These are phyloP conservation scores for Solea solea DNA, from an alignment of 2,113 vertebrate genomes.

Conservation along the genomic window DNA sequence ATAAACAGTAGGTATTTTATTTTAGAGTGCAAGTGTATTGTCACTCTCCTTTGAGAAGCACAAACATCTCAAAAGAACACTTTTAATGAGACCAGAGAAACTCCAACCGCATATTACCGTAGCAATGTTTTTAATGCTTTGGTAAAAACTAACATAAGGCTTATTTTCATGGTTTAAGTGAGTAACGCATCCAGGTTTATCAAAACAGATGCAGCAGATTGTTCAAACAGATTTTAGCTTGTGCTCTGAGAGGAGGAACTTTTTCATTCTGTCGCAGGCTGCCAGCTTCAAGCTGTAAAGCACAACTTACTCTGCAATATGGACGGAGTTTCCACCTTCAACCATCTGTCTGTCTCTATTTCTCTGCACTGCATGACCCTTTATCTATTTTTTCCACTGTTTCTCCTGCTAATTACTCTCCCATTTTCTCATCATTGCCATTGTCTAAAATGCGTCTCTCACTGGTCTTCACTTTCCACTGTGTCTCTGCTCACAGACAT, in stretches of 20 bases:
- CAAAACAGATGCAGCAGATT: conserved; percentile 8
- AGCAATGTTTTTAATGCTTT: too few relatives aligned
- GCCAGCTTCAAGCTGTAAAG: conserved; percentile 19
- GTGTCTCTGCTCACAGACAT: conserved; percentile 14
- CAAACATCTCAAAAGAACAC: too few relatives aligned
- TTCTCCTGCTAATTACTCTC: conserved; percentile 37
- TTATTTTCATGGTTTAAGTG: neutral
- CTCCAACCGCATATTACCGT: too few relatives aligned
- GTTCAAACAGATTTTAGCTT: conserved; percentile 15
- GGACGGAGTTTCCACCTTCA: conserved; percentile 32
- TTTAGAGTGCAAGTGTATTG: too few relatives aligned
- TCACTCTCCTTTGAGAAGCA: too few relatives aligned
- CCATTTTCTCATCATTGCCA: neutral
- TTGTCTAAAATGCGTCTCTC: conserved; percentile 29
- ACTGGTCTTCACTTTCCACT: neutral
- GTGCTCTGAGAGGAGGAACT: conserved; percentile 24
- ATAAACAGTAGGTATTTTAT: too few relatives aligned
- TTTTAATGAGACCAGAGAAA: too few relatives aligned
- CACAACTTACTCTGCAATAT: conserved; percentile 22
- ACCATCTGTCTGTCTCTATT: conserved; percentile 22
- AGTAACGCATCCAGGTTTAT: conserved; percentile 5
- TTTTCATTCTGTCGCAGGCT: conserved; percentile 28
- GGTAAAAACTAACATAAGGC: neutral
- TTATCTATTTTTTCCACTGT: conserved; percentile 22
- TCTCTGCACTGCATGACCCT: conserved; percentile 21